Percentiles rank a stretch among this genome's conserved stretches.
These are phyloP conservation scores for Horisme vitalbata DNA, from an alignment of 2,888 invertebrate species.

Conservation along the genomic window DNA sequence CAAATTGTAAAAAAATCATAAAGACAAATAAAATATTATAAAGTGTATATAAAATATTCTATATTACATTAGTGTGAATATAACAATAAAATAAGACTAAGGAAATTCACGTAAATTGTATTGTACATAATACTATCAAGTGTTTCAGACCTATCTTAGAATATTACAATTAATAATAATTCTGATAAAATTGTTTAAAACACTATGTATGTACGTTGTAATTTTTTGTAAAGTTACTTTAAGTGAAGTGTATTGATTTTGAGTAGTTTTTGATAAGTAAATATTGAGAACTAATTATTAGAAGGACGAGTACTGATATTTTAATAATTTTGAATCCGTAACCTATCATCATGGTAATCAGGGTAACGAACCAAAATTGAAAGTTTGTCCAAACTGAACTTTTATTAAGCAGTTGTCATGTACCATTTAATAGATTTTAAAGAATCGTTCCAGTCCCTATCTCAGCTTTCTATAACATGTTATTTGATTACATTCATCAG, in stretches of 20 bases:
- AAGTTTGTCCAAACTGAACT: conserved; percentile 1
- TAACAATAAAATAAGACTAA: conserved; percentile 74
- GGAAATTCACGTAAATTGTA: conserved; percentile 59
- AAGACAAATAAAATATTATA: no score
- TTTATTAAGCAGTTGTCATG: neutral
- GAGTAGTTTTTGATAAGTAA: conserved; percentile 82
- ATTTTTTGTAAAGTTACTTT: conserved; percentile 76
- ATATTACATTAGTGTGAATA: conserved; percentile 64
- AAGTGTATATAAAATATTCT: conserved; percentile 44
- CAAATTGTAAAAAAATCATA: no score
- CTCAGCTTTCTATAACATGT: no score
- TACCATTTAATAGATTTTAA: conserved; percentile 1
- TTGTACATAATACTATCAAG: conserved; percentile 52
- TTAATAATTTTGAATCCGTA: conserved; percentile 31
- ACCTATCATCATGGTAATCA: conserved; percentile 65
- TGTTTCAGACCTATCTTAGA: conserved; percentile 54
- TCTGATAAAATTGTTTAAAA: conserved; percentile 40
- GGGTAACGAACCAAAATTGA: conserved; percentile 58
- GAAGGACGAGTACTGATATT: conserved; percentile 64
- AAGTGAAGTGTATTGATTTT: conserved; percentile 68
- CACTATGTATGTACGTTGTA: conserved; percentile 70
- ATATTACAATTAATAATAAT: conserved; percentile 38
- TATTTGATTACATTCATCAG: no score
- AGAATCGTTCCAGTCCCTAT: neutral
- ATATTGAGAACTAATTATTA: conserved; percentile 65